Evolutionary conservation across 2,113 vertebrate species (phyloP).

Genomic region (Notiomystis cincta): DNA sequence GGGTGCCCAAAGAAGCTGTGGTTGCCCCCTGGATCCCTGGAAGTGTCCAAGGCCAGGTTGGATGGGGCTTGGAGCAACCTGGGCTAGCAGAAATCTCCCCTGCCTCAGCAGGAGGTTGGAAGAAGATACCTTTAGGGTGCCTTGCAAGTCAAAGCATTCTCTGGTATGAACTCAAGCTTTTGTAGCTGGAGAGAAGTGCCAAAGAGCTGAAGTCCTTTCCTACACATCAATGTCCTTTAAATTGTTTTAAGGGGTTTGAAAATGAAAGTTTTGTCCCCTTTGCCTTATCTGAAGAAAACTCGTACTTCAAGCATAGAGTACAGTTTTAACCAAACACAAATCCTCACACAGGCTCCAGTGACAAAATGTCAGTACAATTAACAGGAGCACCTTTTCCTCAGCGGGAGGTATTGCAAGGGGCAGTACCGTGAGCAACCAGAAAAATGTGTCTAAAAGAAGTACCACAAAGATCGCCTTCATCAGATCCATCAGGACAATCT

Average conservation of each 20-base stretch:
- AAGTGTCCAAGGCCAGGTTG: neutral
- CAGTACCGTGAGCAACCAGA: neutral
- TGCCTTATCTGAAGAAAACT: neutral
- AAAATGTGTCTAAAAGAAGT: constrained; percentile 50
- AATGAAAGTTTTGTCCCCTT: neutral
- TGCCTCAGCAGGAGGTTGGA: neutral
- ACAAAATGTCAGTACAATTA: neutral
- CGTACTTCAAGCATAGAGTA: neutral
- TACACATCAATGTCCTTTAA: neutral
- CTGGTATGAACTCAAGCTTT: neutral
- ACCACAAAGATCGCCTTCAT: constrained; percentile 95
- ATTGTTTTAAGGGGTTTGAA: neutral
- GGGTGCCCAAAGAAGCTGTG: neutral
- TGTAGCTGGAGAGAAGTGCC: neutral
- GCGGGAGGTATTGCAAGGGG: neutral
- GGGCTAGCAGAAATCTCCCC: neutral
- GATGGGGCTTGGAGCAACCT: neutral
- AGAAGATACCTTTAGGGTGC: rapidly evolving
- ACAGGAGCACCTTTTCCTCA: neutral
- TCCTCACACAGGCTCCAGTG: neutral
- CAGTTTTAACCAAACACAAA: neutral
- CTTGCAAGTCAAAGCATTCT: neutral
- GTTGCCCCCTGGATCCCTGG: neutral
- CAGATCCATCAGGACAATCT: constrained; percentile 93
- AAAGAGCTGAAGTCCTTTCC: neutral